Conservation (phyloP, 1,140 invertebrate species). For the Euschistus heros region DNA sequence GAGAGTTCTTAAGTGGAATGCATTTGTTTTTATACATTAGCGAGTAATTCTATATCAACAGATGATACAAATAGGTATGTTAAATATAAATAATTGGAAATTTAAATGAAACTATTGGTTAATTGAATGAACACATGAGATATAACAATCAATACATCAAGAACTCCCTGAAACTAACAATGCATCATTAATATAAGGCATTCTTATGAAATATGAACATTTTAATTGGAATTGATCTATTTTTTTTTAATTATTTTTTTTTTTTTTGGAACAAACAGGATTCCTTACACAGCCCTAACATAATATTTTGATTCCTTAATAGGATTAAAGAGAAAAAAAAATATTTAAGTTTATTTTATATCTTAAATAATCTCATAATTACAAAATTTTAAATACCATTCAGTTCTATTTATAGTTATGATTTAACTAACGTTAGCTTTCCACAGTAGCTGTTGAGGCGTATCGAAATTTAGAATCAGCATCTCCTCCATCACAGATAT, state of each 20-base stretch:
- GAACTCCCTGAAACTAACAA: not conserved
- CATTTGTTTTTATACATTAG: too few species aligned
- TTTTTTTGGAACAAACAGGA: not conserved
- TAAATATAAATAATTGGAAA: too few species aligned
- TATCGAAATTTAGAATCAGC: constrained; percentile 39
- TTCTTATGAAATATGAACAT: not conserved
- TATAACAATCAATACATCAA: not conserved
- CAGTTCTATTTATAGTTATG: not conserved
- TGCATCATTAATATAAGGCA: not conserved
- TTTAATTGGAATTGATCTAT: too few species aligned
- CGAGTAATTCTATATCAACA: too few species aligned
- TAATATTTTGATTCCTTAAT: constrained; percentile 1
- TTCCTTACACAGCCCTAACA: not conserved
- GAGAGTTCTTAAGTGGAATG: too few species aligned
- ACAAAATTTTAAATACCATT: not conserved
- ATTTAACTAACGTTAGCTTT: constrained; percentile 3
- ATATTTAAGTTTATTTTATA: not conserved
- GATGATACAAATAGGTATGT: too few species aligned
- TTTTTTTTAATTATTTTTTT: not conserved
- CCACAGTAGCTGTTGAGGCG: constrained; percentile 31
- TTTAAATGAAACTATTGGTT: not conserved
- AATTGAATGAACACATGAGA: not conserved
- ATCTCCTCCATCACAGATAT: constrained; percentile 81
- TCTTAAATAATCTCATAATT: not conserved
- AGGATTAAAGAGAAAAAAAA: not conserved